phyloP scores from a whole-genome alignment of 2,113 vertebrate genomes.

The Opisthocomus hoazin region DNA sequence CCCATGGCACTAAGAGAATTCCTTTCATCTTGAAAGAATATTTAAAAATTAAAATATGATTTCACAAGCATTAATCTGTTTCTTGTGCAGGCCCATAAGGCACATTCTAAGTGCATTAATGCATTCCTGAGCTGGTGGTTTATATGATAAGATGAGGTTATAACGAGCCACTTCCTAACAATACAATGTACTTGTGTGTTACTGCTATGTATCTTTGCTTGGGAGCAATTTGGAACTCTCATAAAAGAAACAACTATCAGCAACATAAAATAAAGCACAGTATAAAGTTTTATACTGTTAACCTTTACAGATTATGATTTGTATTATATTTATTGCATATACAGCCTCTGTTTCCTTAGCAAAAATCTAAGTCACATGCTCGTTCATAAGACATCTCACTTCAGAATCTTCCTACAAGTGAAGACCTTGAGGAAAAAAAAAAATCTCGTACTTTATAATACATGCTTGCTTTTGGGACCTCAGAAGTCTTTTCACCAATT shows the following conservation, averaged over 20 bases:
- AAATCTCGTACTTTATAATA: neutral
- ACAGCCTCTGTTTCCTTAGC: neutral
- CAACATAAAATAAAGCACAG: neutral
- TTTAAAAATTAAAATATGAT: conserved; percentile 67
- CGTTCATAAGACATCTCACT: neutral
- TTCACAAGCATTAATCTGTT: conserved; percentile 56
- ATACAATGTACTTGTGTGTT: conserved; percentile 26
- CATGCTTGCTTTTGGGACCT: neutral
- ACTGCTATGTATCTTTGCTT: conserved; percentile 45
- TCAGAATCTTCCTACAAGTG: neutral
- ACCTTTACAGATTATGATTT: neutral
- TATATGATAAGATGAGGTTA: conserved; percentile 39
- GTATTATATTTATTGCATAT: neutral
- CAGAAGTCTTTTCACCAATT: neutral
- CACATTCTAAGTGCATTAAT: conserved; percentile 41
- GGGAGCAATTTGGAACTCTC: conserved; percentile 37
- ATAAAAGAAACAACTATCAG: conserved; percentile 31
- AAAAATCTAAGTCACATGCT: neutral
- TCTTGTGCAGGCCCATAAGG: conserved; percentile 20
- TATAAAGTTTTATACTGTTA: neutral
- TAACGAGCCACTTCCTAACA: conserved; percentile 52
- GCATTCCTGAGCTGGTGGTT: conserved; percentile 32
- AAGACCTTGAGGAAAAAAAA: neutral
- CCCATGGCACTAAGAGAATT: conserved; percentile 3
- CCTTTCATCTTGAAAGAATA: conserved; percentile 46